A percentile compares a stretch with the other conserved stretches of the same genome.
These are phyloP conservation scores for Temnothorax ravouxi DNA, from an alignment of 2,888 invertebrate genomes.

Conservation along the genomic window DNA sequence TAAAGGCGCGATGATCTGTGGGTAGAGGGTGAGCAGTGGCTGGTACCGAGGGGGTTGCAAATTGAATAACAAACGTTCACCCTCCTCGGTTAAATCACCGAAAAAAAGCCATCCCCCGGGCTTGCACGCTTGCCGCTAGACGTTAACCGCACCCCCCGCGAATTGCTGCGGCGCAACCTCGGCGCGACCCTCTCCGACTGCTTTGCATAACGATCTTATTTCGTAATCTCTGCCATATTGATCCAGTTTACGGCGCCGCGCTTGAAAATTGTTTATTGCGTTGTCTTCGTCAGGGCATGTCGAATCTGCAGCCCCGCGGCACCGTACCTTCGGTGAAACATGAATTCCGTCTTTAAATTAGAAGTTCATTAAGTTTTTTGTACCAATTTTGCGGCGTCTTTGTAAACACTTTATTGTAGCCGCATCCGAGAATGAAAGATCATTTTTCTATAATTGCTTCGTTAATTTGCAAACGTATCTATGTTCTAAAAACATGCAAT, in stretches of 20 bases:
- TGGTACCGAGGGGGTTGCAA: conserved; percentile 80
- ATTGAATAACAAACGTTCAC: conserved; percentile 86
- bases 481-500: conserved; percentile 19
- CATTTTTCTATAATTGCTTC: background rate
- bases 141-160: conserved; percentile 84
- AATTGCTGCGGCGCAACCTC: conserved; percentile 72
- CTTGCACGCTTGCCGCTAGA: conserved; percentile 77
- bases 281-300: conserved; percentile 39
- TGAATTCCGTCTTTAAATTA: background rate
- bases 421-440: background rate
- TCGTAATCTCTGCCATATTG: conserved; percentile 84
- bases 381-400: no score
- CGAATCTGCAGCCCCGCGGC: background rate
- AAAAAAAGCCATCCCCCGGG: conserved; percentile 81
- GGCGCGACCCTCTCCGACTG: conserved; percentile 67
- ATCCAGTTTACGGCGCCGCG: conserved; percentile 78
- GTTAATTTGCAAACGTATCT: conserved; percentile 14
- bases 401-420: background rate
- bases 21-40: conserved; percentile 72
- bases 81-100: conserved; percentile 83
- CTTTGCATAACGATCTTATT: conserved; percentile 85
- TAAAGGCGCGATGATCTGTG: conserved; percentile 73
- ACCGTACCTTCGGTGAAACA: background rate
- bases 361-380: background rate
- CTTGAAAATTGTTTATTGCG: conserved; percentile 74